These are phyloP conservation scores for Dorcus hopei DNA, from an alignment of 2,888 invertebrate genomes.

Conservation along the genomic window DNA sequence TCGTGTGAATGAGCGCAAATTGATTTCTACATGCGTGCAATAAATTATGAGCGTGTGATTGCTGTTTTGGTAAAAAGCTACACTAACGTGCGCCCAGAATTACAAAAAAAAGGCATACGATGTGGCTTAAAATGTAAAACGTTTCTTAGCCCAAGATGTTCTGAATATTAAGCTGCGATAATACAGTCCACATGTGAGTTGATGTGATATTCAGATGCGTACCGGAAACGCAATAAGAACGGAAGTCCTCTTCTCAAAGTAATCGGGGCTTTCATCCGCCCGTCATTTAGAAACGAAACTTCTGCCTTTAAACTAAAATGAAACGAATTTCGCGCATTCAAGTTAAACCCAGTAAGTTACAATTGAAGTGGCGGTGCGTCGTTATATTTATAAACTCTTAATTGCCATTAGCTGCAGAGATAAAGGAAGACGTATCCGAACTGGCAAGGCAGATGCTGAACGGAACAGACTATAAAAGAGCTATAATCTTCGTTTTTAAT, in stretches of 20 bases:
- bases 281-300: no score
- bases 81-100: no score
- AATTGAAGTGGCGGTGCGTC: no score
- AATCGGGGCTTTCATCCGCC: neutral
- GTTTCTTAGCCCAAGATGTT: neutral
- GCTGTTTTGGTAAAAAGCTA: no score
- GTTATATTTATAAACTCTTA: no score
- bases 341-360: no score
- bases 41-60: no score
- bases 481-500: neutral
- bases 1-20: no score
- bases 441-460: neutral
- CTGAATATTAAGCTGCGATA: constrained; percentile 2
- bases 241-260: constrained; percentile 12
- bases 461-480: neutral
- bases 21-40: no score
- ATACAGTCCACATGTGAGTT: constrained; percentile 22
- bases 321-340: no score
- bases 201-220: constrained; percentile 16
- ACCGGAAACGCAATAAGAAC: constrained; percentile 16
- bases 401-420: neutral
- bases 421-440: neutral
- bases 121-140: neutral
- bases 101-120: no score
- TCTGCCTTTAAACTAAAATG: no score